Base-by-base conservation (phyloP, 2,113 vertebrate species). In the Lophochroa leadbeateri region DNA sequence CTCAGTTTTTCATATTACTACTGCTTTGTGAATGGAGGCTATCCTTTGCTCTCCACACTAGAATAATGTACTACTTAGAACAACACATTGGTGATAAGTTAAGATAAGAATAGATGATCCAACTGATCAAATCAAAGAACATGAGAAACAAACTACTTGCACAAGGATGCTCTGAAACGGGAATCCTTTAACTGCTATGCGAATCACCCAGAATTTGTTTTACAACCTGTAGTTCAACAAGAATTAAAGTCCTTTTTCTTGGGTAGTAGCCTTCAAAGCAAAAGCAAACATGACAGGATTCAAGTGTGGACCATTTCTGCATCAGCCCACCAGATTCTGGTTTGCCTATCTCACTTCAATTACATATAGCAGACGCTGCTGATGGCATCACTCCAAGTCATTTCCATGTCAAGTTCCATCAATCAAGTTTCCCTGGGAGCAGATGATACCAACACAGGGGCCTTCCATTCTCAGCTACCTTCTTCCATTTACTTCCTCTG, bases 381-480 rank as follows among this genome's bases (percentile, higher is more conserved):
- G 71, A 83, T 0, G 19, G 63, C 69, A 82, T 18, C 57, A 1
- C 52, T 61, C 60, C 0, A 0, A 74, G 55, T 37, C 79, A 17
- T 18, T 85, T 82, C 46, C 60, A 49, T 74, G 43, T 91, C 33
- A 49, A 3, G 0, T 86, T 53, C 70, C 85, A 84, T 25, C 63
- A 47, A 55, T 70, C 57, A 44, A 31, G 31, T 77, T 90, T 83
- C 68, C 77, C 47, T 23, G 37, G 83, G 68, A 90, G 74, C 84
- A 82, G 69, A 85, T 12, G 37, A 92, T 24, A 78, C 52, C 82
- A 79, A 39, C 0, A 2, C 5, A 18, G 67, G 63, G 37, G 49
- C 16, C 69, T 93, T 94, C 71, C 87, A 65, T 79, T 79, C 92
- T 82, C 82, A 64, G 60, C 82, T 67, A 89, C 91, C 76, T 93